Evolutionary conservation across 2,113 vertebrate species (phyloP).

Genomic region (Scopus umbretta): DNA sequence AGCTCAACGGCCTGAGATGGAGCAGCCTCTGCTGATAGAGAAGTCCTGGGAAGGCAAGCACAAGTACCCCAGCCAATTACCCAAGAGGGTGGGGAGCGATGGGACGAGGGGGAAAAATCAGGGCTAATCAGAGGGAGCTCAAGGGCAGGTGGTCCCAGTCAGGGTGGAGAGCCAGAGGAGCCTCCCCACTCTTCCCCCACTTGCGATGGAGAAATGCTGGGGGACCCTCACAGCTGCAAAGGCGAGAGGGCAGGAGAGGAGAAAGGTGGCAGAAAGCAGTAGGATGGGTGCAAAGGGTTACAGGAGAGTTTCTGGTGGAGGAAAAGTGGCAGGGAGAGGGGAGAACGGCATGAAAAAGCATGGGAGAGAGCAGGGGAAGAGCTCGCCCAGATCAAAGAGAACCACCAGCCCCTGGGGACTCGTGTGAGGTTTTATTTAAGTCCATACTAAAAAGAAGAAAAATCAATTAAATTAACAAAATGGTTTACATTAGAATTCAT

Average conservation of each 20-base stretch:
- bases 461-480: conserved; percentile 58
- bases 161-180: not conserved
- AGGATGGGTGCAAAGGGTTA: not conserved
- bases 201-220: not conserved
- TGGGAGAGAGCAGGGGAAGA: not conserved
- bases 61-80: not conserved
- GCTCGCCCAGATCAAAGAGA: conserved; percentile 1
- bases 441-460: not conserved
- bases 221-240: not conserved
- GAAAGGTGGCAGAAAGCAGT: not conserved
- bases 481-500: conserved; percentile 34
- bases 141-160: not conserved
- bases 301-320: not conserved
- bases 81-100: not conserved
- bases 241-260: no score
- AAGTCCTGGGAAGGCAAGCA: not conserved
- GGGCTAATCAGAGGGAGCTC: not conserved
- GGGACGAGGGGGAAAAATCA: not conserved
- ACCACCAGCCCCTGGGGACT: not conserved
- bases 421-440: not conserved
- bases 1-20: not conserved
- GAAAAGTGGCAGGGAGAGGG: not conserved
- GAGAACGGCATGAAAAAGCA: not conserved
- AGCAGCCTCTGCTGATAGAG: not conserved
- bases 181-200: not conserved